phyloP scores from a whole-genome alignment of 1,140 invertebrate genomes.

The Radopholus similis region DNA sequence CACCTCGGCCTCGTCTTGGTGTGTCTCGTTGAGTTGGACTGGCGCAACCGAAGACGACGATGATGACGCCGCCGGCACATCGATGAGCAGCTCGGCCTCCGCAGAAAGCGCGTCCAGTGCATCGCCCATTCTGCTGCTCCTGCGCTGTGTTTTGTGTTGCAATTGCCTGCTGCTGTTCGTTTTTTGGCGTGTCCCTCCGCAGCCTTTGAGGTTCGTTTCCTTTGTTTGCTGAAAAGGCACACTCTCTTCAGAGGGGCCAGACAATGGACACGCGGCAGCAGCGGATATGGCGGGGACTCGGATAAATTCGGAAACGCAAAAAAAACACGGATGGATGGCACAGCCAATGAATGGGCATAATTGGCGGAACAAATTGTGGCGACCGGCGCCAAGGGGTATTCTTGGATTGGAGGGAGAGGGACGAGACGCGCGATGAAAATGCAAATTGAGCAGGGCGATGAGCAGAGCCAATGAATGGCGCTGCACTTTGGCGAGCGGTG shows the following conservation, averaged over 20 bases:
- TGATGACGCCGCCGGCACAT: background rate
- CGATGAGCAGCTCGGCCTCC: background rate
- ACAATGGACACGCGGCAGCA: background rate
- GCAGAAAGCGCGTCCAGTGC: no score
- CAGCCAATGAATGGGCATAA: background rate
- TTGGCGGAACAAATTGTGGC: constrained; percentile 7
- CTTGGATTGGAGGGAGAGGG: no score
- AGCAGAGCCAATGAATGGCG: no score
- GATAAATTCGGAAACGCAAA: background rate
- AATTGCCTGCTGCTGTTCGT: background rate
- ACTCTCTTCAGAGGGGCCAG: no score
- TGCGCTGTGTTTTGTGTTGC: no score
- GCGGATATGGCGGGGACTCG: background rate
- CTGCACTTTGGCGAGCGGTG: no score
- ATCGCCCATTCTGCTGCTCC: no score
- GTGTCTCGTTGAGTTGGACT: background rate
- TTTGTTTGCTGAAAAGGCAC: background rate
- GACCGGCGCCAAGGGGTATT: no score
- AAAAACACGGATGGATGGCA: background rate
- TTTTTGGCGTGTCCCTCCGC: background rate
- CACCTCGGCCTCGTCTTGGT: constrained; percentile 1
- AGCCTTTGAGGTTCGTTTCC: background rate
- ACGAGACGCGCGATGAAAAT: no score
- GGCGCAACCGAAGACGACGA: background rate
- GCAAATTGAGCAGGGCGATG: no score